Conservation (phyloP, 2,113 vertebrate species). For the Myrmecophaga tridactyla region DNA sequence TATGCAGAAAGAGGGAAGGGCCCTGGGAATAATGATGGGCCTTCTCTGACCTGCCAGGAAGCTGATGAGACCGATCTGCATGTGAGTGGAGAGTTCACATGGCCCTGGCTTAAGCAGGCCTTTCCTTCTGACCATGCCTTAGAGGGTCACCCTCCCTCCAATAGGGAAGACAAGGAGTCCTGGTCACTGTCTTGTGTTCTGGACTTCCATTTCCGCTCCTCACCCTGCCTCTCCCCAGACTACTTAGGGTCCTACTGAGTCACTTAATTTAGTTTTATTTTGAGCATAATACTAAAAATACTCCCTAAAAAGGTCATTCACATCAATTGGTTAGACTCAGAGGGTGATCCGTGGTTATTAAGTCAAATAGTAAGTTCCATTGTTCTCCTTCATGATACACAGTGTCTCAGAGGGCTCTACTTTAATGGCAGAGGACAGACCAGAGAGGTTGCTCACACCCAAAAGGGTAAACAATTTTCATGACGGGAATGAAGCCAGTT, state of each 20-base stretch:
- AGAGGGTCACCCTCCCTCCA: background rate
- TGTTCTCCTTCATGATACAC: background rate
- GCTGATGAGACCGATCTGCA: background rate
- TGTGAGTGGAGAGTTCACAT: background rate
- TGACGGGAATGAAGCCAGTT: background rate
- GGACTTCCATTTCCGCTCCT: background rate
- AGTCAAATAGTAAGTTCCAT: background rate
- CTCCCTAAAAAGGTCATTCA: background rate
- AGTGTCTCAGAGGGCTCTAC: background rate
- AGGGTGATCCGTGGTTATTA: background rate
- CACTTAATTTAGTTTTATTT: background rate
- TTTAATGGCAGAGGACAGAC: background rate
- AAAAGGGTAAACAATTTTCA: rapidly evolving
- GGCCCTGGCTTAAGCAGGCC: background rate
- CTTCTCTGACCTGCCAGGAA: background rate
- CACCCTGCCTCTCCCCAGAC: background rate
- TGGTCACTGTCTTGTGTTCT: background rate
- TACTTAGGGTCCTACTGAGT: background rate
- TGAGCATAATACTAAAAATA: background rate
- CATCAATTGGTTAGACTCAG: background rate
- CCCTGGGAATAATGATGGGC: background rate
- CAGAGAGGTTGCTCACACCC: background rate
- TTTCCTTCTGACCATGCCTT: background rate
- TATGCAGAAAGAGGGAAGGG: background rate
- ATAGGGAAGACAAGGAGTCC: background rate